Evolutionary conservation across 2,888 invertebrate genomes (phyloP), one percentile per base, ranked within the genome.

Genomic region (Dexiosoma caninum): DNA sequence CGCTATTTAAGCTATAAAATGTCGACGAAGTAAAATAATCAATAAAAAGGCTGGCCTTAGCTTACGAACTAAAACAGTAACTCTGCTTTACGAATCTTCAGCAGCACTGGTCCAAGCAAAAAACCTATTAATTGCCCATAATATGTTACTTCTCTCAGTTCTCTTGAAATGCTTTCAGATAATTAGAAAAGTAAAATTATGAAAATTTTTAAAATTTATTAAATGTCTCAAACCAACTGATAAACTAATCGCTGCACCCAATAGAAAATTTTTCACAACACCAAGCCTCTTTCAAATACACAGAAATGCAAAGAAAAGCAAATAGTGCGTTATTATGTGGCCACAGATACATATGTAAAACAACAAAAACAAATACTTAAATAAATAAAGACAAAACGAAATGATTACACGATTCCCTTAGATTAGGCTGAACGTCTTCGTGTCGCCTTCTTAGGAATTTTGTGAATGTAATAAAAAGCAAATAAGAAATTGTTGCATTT

Each of bases 391-490:
- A 27, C 27, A 27, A 27, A 27, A 5, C 4, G 3, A 46, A 21
- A 35, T 40, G 37, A 57, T 57, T 37, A 21, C n/a, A n/a, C 44
- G 75, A 75, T 67, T 75, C 59, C 59, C 42, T 67, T 72, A 64
- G 76, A 81, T 72, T 57, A 77, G 59, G 67, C 53, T 60, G 30
- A 77, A 83, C 81, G 81, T 77, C 83, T 71, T 46, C 64, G 70
- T 83, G 83, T 79, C 81, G 83, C 83, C 83, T 81, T 77, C 79
- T 51, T 27, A 74, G 74, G 83, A 81, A 83, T 83, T 81, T 81
- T 74, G 55, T 53, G 16, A 57, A 40, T 16, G 35, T 16, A 21
- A 70, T 27, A 35, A 27, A 35, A 37, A 76, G 6, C n/a, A 57
- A 27, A 70, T 4, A 6, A 42, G 12, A 12, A 32, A 16, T 59